These are phyloP conservation scores for Anas acuta DNA, from an alignment of 2,797 vertebrate genomes.

Conservation along the genomic window DNA sequence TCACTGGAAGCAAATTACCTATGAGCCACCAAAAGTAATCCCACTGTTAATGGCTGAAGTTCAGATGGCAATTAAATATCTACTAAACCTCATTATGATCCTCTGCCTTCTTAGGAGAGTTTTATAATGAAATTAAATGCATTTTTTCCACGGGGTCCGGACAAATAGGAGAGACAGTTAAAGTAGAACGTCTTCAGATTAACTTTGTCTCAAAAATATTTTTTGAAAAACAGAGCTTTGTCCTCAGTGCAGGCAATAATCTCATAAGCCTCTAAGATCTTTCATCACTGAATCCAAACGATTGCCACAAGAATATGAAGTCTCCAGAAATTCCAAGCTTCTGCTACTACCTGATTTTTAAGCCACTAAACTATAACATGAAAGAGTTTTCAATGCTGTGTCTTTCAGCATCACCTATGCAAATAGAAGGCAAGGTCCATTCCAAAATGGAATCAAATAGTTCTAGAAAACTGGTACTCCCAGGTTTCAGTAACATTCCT, in stretches of 20 bases:
- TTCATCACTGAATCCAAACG: neutral
- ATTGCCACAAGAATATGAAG: neutral
- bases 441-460: neutral
- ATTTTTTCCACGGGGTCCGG: neutral
- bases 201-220: neutral
- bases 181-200: neutral
- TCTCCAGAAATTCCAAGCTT: neutral
- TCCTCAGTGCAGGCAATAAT: neutral
- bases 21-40: neutral
- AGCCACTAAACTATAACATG: neutral
- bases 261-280: no score
- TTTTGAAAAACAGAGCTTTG: neutral
- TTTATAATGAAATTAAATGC: neutral
- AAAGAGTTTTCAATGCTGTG: accelerated
- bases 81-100: neutral
- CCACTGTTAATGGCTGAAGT: neutral
- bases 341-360: neutral
- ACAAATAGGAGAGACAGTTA: neutral
- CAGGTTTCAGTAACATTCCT: neutral
- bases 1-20: neutral
- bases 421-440: neutral
- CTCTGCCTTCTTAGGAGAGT: neutral
- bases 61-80: neutral
- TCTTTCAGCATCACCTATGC: neutral
- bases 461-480: neutral